Conservation (phyloP, 1,140 invertebrate species). For the Samia ricini region DNA sequence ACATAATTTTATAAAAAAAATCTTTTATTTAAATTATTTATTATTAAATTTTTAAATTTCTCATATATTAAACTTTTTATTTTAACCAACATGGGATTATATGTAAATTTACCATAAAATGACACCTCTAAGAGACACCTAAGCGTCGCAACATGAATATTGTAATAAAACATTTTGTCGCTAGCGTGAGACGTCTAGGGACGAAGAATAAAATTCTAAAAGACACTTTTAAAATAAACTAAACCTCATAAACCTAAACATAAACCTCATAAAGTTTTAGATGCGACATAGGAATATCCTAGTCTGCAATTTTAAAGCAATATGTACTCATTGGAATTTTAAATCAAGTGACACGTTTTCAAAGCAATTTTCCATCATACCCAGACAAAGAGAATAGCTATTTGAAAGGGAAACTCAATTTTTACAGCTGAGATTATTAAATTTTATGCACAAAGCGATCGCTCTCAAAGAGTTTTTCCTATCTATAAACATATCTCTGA, state of each 20-base stretch:
- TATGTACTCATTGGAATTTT: neutral
- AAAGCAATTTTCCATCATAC: neutral
- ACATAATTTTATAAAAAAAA: no score
- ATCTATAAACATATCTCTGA: neutral
- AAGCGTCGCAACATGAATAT: neutral
- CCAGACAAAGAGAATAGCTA: neutral
- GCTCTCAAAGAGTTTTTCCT: neutral
- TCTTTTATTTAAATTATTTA: no score
- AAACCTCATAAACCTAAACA: neutral
- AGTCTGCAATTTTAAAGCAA: neutral
- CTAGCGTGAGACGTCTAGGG: neutral
- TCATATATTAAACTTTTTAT: no score
- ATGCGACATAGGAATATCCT: neutral
- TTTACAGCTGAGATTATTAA: neutral
- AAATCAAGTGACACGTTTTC: neutral
- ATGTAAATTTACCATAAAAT: no score
- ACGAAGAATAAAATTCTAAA: neutral
- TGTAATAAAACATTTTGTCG: neutral
- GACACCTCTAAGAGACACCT: no score
- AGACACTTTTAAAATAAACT: neutral
- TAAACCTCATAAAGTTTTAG: neutral
- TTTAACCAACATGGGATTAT: no score
- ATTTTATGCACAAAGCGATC: neutral
- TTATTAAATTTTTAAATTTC: no score
- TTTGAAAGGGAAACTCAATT: neutral